Conservation (phyloP, 2,888 invertebrate genomes). For the Tenthredo livida region DNA sequence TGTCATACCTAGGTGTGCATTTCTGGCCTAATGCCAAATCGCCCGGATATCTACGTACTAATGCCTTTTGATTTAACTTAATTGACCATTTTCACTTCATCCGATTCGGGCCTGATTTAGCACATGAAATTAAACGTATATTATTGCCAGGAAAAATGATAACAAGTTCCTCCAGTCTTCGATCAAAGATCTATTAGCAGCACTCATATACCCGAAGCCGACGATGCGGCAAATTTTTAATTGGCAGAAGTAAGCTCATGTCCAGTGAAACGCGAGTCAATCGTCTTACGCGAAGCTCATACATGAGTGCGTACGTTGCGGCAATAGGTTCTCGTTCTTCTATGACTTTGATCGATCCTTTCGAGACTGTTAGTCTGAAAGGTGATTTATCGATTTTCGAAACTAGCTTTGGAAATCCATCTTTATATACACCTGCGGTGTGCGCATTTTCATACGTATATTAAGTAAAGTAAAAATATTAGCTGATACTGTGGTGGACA, state of each 20-base stretch:
- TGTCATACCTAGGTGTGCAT: not conserved
- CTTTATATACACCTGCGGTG: not conserved
- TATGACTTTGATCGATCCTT: conserved; percentile 6
- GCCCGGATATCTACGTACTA: not conserved
- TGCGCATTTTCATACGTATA: not conserved
- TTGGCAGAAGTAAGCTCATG: conserved; percentile 1
- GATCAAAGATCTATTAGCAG: not conserved
- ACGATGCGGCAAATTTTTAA: conserved; percentile 10
- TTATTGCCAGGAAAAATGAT: not conserved
- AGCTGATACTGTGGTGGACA: not conserved
- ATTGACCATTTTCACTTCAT: not conserved
- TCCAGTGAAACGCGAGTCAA: not conserved
- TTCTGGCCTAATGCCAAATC: conserved; percentile 25
- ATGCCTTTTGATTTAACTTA: not conserved
- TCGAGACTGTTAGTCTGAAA: not conserved
- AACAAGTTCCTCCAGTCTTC: not conserved
- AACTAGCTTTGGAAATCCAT: not conserved
- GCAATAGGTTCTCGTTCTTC: not conserved
- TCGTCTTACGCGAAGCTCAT: not conserved
- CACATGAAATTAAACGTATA: not conserved
- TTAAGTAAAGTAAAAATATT: conserved; percentile 16
- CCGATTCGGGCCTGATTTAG: not conserved
- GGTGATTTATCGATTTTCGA: conserved; percentile 11
- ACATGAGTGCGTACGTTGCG: not conserved
- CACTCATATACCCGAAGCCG: not conserved